Conservation (phyloP, 2,113 vertebrate genomes). For the Zapornia atra region DNA sequence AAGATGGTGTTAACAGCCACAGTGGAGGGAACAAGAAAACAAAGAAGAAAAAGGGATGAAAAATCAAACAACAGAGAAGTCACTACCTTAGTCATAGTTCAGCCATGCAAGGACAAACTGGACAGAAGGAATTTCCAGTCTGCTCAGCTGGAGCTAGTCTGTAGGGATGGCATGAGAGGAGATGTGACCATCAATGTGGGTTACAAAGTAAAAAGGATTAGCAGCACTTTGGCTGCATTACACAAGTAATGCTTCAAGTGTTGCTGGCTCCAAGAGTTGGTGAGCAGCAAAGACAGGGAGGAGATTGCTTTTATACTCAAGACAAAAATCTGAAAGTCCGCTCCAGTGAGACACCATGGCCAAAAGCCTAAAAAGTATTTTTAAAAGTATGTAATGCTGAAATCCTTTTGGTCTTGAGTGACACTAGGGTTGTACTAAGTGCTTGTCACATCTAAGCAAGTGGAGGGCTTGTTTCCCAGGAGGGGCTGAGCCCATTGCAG, state of each 20-base stretch:
- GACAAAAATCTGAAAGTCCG: neutral
- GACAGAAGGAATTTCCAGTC: neutral
- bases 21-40: neutral
- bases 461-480: neutral
- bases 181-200: neutral
- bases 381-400: neutral
- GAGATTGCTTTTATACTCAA: neutral
- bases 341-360: neutral
- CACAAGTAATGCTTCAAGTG: neutral
- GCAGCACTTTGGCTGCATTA: neutral
- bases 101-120: neutral
- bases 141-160: neutral
- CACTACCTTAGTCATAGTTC: neutral
- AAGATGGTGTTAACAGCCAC: neutral
- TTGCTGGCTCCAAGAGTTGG: neutral
- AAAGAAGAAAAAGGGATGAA: neutral
- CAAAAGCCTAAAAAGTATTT: neutral
- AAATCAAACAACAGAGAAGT: neutral
- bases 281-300: neutral
- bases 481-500: neutral
- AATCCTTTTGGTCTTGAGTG: neutral
- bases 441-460: neutral
- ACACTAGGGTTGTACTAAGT: neutral
- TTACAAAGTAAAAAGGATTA: neutral
- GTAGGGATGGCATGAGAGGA: neutral